These are phyloP conservation scores for Drosophila nasuta DNA, from an alignment of 1,140 invertebrate species.

Conservation along the genomic window DNA sequence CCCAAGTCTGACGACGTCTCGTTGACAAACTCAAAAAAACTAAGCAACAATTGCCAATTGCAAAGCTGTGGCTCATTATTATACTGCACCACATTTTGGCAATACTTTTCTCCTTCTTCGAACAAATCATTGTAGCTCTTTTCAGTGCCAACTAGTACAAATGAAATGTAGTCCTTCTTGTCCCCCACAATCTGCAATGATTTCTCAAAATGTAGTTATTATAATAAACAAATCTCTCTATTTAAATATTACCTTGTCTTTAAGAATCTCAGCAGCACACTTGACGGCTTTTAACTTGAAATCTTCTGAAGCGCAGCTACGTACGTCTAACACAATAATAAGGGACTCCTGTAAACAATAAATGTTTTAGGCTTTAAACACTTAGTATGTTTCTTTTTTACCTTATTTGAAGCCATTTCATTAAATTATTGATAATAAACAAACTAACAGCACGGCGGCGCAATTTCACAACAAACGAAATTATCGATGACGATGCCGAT, in stretches of 20 bases:
- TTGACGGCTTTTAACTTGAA: conserved; percentile 70
- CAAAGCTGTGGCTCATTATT: conserved; percentile 27
- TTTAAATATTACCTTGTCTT: conserved; percentile 58
- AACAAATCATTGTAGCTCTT: neutral
- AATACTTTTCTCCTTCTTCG: neutral
- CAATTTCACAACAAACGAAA: conserved; percentile 66
- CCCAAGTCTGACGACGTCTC: conserved; percentile 51
- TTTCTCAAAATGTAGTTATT: neutral
- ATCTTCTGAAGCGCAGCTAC: conserved; percentile 56
- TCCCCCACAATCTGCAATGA: conserved; percentile 65
- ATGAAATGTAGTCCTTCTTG: conserved; percentile 73
- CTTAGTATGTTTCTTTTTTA: neutral
- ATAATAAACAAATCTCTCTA: neutral
- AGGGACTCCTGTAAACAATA: conserved; percentile 53
- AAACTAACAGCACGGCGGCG: conserved; percentile 24
- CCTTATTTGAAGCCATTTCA: conserved; percentile 66
- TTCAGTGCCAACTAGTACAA: conserved; percentile 72
- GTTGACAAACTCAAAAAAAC: conserved; percentile 68
- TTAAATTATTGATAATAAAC: neutral
- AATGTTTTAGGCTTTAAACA: neutral
- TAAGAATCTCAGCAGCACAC: conserved; percentile 63
- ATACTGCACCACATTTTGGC: conserved; percentile 53
- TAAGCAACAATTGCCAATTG: conserved; percentile 63
- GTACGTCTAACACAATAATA: conserved; percentile 68
- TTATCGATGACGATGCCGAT: conserved; percentile 14